These are phyloP conservation scores for Coboldia fuscipes DNA, from an alignment of 1,140 invertebrate species.

Conservation along the genomic window DNA sequence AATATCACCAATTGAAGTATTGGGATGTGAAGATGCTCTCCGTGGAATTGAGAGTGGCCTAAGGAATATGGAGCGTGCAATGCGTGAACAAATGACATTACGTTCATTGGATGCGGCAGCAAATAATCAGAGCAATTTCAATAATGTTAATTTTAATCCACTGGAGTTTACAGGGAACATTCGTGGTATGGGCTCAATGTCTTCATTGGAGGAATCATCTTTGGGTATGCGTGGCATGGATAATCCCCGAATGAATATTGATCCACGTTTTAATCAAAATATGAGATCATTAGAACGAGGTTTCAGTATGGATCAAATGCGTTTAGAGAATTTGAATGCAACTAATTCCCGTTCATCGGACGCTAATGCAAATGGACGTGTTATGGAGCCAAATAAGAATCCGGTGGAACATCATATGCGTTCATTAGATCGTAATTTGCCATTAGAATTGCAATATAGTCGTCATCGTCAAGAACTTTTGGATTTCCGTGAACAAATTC, in stretches of 20 bases:
- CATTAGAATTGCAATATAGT: constrained; percentile 19
- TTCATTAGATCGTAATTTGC: constrained; percentile 18
- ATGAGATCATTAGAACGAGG: constrained; percentile 4
- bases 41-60: constrained; percentile 19
- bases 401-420: constrained; percentile 19
- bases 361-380: neutral
- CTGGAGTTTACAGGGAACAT: constrained; percentile 12
- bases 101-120: constrained; percentile 13
- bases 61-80: constrained; percentile 20
- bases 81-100: constrained; percentile 22
- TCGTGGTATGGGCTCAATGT: constrained; percentile 4
- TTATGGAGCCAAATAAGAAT: constrained; percentile 3
- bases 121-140: constrained; percentile 5
- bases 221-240: constrained; percentile 1
- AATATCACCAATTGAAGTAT: constrained; percentile 17
- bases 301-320: constrained; percentile 6
- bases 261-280: too few species aligned
- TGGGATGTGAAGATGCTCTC: constrained; percentile 19
- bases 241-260: neutral
- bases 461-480: constrained; percentile 11
- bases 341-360: too few species aligned
- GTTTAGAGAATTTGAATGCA: constrained; percentile 2
- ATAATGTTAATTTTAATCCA: constrained; percentile 13
- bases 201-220: constrained; percentile 3
- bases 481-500: constrained; percentile 16